phyloP scores from a whole-genome alignment of 2,797 vertebrate species.

The Pangasius mekongensis region DNA sequence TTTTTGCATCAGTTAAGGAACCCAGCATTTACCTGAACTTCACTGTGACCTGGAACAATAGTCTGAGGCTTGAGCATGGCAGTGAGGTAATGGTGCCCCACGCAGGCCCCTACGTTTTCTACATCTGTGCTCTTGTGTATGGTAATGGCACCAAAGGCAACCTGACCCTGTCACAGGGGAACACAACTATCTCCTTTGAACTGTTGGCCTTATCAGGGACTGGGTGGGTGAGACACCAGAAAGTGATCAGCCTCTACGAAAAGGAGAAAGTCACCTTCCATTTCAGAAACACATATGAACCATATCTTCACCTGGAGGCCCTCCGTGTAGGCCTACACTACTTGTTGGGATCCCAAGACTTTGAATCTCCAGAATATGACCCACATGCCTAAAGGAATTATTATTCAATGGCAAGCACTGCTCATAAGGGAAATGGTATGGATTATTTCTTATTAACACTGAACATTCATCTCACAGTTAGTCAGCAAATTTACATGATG shows the following conservation, averaged over 20 bases:
- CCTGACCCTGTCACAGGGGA: slow-evolving; percentile 31
- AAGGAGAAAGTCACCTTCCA: slow-evolving; percentile 26
- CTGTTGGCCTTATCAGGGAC: neutral
- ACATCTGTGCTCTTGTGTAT: slow-evolving; percentile 26
- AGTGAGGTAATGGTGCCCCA: slow-evolving; percentile 30
- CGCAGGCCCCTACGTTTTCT: slow-evolving; percentile 56
- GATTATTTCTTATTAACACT: slow-evolving; percentile 15
- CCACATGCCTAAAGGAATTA: neutral
- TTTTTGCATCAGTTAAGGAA: neutral
- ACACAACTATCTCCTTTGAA: neutral
- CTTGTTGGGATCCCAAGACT: slow-evolving; percentile 48
- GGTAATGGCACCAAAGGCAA: neutral
- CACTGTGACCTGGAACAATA: slow-evolving; percentile 35
- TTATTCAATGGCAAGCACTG: neutral
- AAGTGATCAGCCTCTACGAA: slow-evolving; percentile 46
- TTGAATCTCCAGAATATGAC: slow-evolving; percentile 4
- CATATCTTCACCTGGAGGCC: neutral
- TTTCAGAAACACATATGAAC: neutral
- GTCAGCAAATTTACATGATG: slow-evolving; percentile 6
- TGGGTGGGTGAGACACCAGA: slow-evolving; percentile 25
- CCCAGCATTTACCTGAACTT: slow-evolving; percentile 8
- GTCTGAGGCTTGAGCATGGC: slow-evolving; percentile 24
- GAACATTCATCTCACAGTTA: slow-evolving; percentile 6
- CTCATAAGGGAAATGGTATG: neutral
- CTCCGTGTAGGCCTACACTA: slow-evolving; percentile 55